Base-by-base conservation (phyloP, 2,113 vertebrate genomes). In the Nansenia antarctica region DNA sequence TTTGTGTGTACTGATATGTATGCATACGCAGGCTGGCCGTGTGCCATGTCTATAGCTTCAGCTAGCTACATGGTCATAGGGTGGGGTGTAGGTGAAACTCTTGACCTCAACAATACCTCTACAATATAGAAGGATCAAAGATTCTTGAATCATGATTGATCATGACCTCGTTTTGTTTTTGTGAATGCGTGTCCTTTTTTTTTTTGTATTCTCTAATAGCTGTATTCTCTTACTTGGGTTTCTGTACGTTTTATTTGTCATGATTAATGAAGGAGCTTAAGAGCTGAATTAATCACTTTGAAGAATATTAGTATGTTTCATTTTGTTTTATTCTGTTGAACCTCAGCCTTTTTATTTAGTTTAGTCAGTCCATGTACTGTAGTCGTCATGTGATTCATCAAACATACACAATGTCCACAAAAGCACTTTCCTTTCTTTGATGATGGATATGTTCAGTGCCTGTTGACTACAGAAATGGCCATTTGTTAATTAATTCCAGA, bases 381-480 rank as follows among this genome's bases (percentile, higher is more conserved):
- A 49, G 14, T 49, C 7, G 14, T 49, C 7, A 49, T 49, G 45
- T 22, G n/a, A n/a, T n/a, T n/a, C n/a, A 49, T 15, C 15, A 49
- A 34, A n/a, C 53, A 42, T 61, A 72, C 47, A 9, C 27, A 20
- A 14, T 15, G 52, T 20, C 72, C 52, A 77, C 69, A 75, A 81
- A 78, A 88, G 85, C 85, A 85, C 82, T 86, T 86, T 39, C 6
- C 77, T 22, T 55, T 22, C 7, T 9, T 45, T 9, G 54, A 67
- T 58, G 27, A 55, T 45, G 60, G 31, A 26, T 52, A 53, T 63
- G 22, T 70, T 64, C 37, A 39, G 77, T 80, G 75, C 78, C 79
- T 88, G 67, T 0, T 18, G 12, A 29, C 65, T 22, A 22, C 7
- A 3, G 45, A 54, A 12, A 9, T 59, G 52, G 32, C 32, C 34